Evolutionary conservation across 1,140 invertebrate genomes (phyloP).

Genomic region (Bombus superbus): DNA sequence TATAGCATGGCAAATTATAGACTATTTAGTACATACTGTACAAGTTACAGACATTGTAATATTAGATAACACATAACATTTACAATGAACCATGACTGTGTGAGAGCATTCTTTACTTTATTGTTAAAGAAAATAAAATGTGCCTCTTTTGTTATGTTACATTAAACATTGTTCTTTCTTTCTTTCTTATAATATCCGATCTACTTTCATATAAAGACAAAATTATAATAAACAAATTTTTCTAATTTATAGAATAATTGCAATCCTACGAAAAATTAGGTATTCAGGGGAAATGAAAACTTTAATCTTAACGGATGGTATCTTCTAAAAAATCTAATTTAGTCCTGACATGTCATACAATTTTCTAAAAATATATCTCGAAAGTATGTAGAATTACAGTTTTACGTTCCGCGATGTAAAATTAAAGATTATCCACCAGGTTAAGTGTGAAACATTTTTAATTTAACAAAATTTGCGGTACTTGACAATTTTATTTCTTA

Average conservation of each 20-base stretch:
- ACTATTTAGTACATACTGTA: constrained; percentile 40
- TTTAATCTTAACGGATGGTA: background rate
- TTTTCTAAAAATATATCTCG: constrained; percentile 17
- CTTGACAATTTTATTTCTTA: background rate
- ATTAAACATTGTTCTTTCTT: constrained; percentile 39
- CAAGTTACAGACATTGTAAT: constrained; percentile 30
- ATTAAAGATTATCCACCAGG: background rate
- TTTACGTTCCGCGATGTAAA: background rate
- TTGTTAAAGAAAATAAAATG: constrained; percentile 56
- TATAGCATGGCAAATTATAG: constrained; percentile 40
- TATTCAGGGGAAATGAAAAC: background rate
- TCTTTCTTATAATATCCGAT: background rate
- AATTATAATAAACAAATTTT: background rate
- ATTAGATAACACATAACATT: constrained; percentile 42
- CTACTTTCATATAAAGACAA: background rate
- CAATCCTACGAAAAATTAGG: background rate
- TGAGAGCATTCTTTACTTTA: constrained; percentile 53
- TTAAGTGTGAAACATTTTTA: background rate
- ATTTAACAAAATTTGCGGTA: background rate
- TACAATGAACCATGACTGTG: constrained; percentile 46
- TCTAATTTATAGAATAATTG: background rate
- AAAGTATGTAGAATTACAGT: background rate
- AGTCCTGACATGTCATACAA: constrained; percentile 1
- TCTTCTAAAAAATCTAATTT: constrained; percentile 10
- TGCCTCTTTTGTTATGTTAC: constrained; percentile 60